Evolutionary conservation across 2,797 vertebrate species (phyloP).

Genomic region (Tinamus major): DNA sequence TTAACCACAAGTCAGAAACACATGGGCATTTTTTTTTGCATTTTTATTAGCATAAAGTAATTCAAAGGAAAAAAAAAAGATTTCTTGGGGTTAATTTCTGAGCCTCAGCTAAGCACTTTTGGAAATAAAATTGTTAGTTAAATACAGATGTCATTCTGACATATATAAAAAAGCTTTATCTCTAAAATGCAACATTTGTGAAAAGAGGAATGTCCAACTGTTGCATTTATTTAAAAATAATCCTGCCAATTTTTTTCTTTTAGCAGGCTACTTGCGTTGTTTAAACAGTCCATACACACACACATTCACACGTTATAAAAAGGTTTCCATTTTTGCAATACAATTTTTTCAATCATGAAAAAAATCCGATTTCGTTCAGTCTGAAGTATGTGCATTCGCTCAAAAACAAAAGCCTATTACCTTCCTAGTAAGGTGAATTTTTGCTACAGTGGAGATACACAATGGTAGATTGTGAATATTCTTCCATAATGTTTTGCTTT

Average conservation of each 20-base stretch:
- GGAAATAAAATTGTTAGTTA: conserved; percentile 18
- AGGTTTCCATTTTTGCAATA: background rate
- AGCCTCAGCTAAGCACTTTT: conserved; percentile 32
- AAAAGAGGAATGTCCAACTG: background rate
- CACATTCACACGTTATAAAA: background rate
- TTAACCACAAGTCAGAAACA: conserved; percentile 53
- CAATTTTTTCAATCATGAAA: background rate
- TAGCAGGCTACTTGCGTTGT: background rate
- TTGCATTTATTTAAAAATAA: background rate
- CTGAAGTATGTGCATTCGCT: background rate
- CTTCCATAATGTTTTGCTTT: background rate
- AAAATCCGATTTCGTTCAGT: background rate
- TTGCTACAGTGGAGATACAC: background rate
- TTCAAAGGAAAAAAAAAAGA: conserved; percentile 35
- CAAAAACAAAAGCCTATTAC: background rate
- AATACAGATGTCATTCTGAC: background rate
- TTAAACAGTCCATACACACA: background rate
- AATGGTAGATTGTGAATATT: background rate
- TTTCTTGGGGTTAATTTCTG: conserved; percentile 59
- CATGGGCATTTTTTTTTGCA: background rate
- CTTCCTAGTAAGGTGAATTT: background rate
- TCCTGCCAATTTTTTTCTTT: background rate
- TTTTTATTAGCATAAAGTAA: conserved; percentile 61
- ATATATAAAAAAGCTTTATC: background rate
- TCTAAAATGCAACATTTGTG: too few species aligned